Conservation (phyloP, 2,113 vertebrate species). For the Illadopsis cleaveri region DNA sequence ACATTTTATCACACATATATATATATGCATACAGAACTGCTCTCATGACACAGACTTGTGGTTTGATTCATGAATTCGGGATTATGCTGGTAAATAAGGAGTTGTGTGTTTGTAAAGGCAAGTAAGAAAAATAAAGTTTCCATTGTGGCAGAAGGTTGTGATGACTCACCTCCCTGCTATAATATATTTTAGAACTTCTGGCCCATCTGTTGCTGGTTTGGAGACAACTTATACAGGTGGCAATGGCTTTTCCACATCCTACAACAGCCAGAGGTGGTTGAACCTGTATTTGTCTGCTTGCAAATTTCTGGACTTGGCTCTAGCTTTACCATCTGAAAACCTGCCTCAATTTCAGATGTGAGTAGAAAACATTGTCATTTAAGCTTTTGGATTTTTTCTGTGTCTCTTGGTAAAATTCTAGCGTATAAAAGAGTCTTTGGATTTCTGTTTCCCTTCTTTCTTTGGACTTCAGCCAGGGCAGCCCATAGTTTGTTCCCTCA, state of each 20-base stretch:
- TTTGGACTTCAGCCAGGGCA: not conserved
- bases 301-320: conserved; percentile 96
- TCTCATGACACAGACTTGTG: not conserved
- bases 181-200: conserved; percentile 82
- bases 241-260: conserved; percentile 97
- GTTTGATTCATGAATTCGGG: not conserved
- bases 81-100: not conserved
- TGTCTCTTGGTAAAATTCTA: not conserved
- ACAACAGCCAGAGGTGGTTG: conserved; percentile 98
- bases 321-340: conserved; percentile 95
- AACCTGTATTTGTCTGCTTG: conserved; percentile 98
- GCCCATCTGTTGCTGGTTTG: conserved; percentile 92
- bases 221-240: conserved; percentile 97
- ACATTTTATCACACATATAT: not conserved
- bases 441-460: not conserved
- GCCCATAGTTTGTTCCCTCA: not conserved
- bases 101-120: not conserved
- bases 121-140: not conserved
- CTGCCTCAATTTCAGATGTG: conserved; percentile 99
- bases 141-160: not conserved
- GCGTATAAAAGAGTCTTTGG: not conserved
- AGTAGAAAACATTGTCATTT: conserved; percentile 63
- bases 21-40: not conserved
- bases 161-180: not conserved
- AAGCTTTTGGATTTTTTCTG: not conserved